These are phyloP conservation scores for Oreotragus oreotragus DNA, from an alignment of 2,113 vertebrate genomes.

Conservation along the genomic window DNA sequence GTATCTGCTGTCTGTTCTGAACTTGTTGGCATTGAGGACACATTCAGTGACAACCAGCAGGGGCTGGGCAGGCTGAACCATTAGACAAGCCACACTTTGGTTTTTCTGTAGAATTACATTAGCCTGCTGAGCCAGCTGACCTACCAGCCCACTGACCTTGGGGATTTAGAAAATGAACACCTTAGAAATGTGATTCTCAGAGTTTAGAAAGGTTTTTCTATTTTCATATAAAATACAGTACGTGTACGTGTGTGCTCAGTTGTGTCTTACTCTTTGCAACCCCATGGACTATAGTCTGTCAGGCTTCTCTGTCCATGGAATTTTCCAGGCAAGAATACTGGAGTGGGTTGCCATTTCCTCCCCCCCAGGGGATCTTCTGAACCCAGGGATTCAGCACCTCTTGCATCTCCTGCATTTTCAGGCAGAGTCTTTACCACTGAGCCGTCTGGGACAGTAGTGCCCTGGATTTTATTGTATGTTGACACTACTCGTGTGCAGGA, in stretches of 20 bases:
- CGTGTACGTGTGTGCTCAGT: neutral
- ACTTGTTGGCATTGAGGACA: rapidly evolving
- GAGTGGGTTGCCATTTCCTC: neutral
- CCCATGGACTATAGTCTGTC: neutral
- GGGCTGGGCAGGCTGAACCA: neutral
- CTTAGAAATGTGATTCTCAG: neutral
- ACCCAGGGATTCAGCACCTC: neutral
- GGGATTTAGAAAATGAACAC: neutral
- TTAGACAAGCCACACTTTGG: neutral
- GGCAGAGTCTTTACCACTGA: neutral
- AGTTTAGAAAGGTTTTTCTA: neutral
- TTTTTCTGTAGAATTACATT: neutral
- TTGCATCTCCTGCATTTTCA: neutral
- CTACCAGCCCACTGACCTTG: neutral
- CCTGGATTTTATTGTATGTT: neutral
- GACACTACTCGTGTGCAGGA: no score
- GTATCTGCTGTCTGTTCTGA: rapidly evolving
- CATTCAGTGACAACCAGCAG: neutral
- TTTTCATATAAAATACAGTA: neutral
- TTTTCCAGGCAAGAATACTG: neutral
- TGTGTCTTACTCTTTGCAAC: neutral
- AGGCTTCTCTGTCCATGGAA: neutral
- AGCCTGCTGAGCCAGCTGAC: neutral
- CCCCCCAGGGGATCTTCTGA: neutral
- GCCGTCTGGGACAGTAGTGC: neutral